A percentile compares a stretch with the other conserved stretches of the same genome.
These are phyloP conservation scores for Siniperca knerii DNA, from an alignment of 2,113 vertebrate genomes.

Conservation along the genomic window DNA sequence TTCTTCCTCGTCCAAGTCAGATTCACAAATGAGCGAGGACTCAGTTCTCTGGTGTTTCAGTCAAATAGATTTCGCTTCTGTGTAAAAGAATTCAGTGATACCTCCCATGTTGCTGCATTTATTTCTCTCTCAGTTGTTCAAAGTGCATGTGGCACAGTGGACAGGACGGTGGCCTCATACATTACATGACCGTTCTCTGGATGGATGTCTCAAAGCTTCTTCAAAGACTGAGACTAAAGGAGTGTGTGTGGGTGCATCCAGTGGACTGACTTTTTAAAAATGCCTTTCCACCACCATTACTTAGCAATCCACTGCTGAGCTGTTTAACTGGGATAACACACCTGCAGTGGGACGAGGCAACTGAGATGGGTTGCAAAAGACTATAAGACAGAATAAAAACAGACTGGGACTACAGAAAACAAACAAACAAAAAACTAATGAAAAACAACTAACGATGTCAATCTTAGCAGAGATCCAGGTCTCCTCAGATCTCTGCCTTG, in stretches of 20 bases:
- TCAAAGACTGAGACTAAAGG: constrained; percentile 39
- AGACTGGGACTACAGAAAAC: constrained; percentile 45
- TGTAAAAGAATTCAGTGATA: constrained; percentile 17
- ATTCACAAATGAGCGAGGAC: not conserved
- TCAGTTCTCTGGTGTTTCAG: constrained; percentile 18
- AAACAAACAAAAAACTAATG: constrained; percentile 37
- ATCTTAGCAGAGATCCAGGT: constrained; percentile 65
- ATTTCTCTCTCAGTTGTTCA: constrained; percentile 11
- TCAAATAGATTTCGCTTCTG: not conserved
- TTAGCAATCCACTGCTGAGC: constrained; percentile 29
- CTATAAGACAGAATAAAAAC: constrained; percentile 24
- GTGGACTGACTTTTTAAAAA: constrained; percentile 31
- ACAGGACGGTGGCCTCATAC: constrained; percentile 29
- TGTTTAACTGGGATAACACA: constrained; percentile 13
- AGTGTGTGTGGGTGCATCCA: not conserved
- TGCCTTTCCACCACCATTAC: constrained; percentile 1
- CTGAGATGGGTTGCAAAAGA: constrained; percentile 4
- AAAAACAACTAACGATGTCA: constrained; percentile 78
- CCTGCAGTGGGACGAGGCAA: constrained; percentile 15
- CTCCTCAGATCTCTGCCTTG: constrained; percentile 52
- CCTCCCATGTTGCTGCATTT: constrained; percentile 33
- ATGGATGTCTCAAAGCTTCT: constrained; percentile 40
- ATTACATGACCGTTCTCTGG: not conserved
- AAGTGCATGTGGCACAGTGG: constrained; percentile 22
- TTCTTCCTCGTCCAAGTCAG: not conserved